phyloP scores from a whole-genome alignment of 1,140 invertebrate genomes.

The Acromyrmex charruanus region DNA sequence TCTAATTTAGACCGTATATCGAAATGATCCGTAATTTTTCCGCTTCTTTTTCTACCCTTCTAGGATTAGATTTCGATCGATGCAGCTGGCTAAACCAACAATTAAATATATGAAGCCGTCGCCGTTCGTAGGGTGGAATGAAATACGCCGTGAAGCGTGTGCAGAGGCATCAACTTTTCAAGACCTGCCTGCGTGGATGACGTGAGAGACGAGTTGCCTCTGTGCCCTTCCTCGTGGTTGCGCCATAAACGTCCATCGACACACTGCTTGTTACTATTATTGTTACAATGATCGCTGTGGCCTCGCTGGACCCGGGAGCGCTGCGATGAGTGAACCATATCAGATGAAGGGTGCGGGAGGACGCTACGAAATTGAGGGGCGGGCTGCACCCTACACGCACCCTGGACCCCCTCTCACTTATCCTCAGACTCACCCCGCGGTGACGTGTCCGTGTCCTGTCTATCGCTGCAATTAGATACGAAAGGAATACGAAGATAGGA shows the following conservation, averaged over 20 bases:
- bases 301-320: conserved; percentile 32
- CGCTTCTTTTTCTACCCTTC: conserved; percentile 1
- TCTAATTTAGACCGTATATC: background rate
- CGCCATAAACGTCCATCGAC: conserved; percentile 2
- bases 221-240: conserved; percentile 15
- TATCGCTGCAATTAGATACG: conserved; percentile 80
- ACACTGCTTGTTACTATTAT: conserved; percentile 43
- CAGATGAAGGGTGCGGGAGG: conserved; percentile 57
- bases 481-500: conserved; percentile 26
- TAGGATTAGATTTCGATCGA: conserved; percentile 26
- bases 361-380: conserved; percentile 47
- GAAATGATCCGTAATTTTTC: conserved; percentile 29
- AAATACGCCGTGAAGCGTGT: conserved; percentile 44
- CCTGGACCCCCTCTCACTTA: conserved; percentile 84
- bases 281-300: conserved; percentile 34
- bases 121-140: conserved; percentile 54
- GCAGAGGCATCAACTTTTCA: conserved; percentile 50
- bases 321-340: conserved; percentile 26
- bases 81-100: conserved; percentile 8
- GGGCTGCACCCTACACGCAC: conserved; percentile 82
- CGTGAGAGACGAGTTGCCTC: background rate
- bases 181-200: conserved; percentile 32
- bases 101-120: conserved; percentile 52
- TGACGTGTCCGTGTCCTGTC: conserved; percentile 83
- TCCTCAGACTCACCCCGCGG: conserved; percentile 83